Evolutionary conservation across 2,113 vertebrate genomes (phyloP), one percentile per base, ranked within the genome.

Genomic region (Semnopithecus entellus): DNA sequence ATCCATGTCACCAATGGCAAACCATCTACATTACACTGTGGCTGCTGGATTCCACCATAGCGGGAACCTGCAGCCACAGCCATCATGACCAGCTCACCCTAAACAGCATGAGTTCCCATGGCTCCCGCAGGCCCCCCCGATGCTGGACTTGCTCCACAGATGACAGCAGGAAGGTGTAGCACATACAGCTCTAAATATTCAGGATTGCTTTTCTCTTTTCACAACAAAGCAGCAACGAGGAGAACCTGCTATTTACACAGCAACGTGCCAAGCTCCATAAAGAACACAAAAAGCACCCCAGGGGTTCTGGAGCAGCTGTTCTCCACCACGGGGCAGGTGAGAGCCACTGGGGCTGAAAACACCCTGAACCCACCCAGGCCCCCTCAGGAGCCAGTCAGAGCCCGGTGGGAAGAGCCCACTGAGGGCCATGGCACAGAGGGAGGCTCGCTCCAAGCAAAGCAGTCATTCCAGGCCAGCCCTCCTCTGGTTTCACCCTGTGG

Each of bases 251-350:
- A 18, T 40, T 40, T 25, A 9, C 40, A 32, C 5, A 59, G 61
- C 11, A 16, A 32, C 0, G 4, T 4, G 27, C 27, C 40, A 10
- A 5, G 1, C 17, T 73, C 32, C 40, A 7, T 64, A 11, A 16
- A 32, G 78, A 40, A 32, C 35, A 59, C 12, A 14, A 64, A 64
- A 12, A 64, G 27, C 12, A 6, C 12, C 2, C 27, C 27, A 4
- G 27, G 27, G 27, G 61, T 30, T 27, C 61, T 64, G 61, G 27
- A 64, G 61, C 61, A 64, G 61, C 61, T 64, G 27, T 30, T 13
- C 27, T 64, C 12, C 27, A 6, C 61, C 12, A 30, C 6, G 27
- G 61, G 61, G 61, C 61, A 64, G 61, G 61, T 64, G 6, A 30
- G 12, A 64, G 61, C 61, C 61, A 32, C 27, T 32, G 61, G 30